A percentile compares a stretch with the other conserved stretches of the same genome.
These are phyloP conservation scores for Cordilura impudica DNA, from an alignment of 2,888 invertebrate species.

Conservation along the genomic window DNA sequence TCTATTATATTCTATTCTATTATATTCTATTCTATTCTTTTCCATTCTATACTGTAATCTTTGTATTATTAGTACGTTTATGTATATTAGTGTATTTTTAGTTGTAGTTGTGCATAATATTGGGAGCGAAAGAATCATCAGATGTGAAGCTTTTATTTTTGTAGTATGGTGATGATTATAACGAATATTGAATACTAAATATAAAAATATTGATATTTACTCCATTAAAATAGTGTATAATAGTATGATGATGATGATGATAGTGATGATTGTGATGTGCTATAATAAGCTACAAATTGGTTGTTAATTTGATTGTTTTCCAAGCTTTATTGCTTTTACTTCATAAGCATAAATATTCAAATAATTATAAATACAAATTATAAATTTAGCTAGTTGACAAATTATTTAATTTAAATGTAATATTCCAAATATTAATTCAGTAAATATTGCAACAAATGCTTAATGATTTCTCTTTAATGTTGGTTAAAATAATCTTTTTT, in stretches of 20 bases:
- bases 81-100: constrained; percentile 35
- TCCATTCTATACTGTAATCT: no score
- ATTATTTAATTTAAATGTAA: constrained; percentile 28
- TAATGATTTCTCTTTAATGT: no score
- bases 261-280: constrained; percentile 27
- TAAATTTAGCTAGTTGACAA: constrained; percentile 27
- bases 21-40: constrained; percentile 18
- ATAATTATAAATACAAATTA: constrained; percentile 30
- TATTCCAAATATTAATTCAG: no score
- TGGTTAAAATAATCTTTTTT: no score
- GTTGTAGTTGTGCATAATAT: constrained; percentile 65
- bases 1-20: background rate
- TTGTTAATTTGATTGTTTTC: constrained; percentile 56
- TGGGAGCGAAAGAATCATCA: constrained; percentile 77
- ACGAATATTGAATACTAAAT: background rate
- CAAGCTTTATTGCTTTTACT: constrained; percentile 58
- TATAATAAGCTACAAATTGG: constrained; percentile 50
- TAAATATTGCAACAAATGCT: no score
- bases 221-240: background rate
- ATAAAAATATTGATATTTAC: background rate
- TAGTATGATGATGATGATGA: constrained; percentile 19
- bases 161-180: constrained; percentile 44
- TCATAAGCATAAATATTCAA: constrained; percentile 27
- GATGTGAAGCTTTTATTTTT: constrained; percentile 68
- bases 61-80: constrained; percentile 16